Base-by-base conservation (phyloP, 2,797 vertebrate genomes). In the Onychomys arenicola region DNA sequence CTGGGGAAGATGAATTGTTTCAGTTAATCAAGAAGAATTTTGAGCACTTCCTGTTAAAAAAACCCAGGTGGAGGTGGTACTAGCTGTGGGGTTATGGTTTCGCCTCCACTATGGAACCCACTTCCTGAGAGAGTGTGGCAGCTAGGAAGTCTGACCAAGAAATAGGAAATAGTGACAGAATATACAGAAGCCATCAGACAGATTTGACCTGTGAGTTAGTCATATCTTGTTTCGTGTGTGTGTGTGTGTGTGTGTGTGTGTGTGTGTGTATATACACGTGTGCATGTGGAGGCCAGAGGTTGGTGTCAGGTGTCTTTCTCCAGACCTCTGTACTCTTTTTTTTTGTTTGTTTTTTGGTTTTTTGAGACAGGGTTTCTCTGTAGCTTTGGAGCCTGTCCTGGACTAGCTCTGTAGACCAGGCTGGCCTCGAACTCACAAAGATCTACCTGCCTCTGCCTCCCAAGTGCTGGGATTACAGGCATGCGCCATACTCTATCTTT, bases 1-100 rank as follows among this genome's bases (percentile, higher is more conserved):
- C 29, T 85, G 55, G 43, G 65, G 77, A 75, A 73, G 90, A 67
- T 0, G 5, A 92, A 21, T 59, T 67, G 9, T 95, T 90, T 96
- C 73, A 29, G 34, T 95, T 10, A 49, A 0, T 88, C 49, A 16
- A 10, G 13, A 83, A 90, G 57, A 86, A 59, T 61, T 84, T 19
- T 27, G 14, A 85, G 73, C 49, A 84, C 49, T 91, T 95, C 43
- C 76, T 77, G 43, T 34, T 88, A 85, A 85, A 77, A 89, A 59
- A 77, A 55, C 49, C 55, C 32, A 57, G 49, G 73, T 73, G 14
- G 49, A 85, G 76, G 23, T 43, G 3, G 8, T 86, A 7, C 23
- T 80, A 12, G 2, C 34, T 63, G n/a, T 59, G 67, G 55, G 61
- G 52, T 57, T 57, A 21, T 21, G 49, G 14, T 63, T 10, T 89